Percentiles rank a stretch among this genome's conserved stretches.
Evolutionary conservation across 2,113 vertebrate species (phyloP).

Genomic region (Dicerorhinus sumatrensis): DNA sequence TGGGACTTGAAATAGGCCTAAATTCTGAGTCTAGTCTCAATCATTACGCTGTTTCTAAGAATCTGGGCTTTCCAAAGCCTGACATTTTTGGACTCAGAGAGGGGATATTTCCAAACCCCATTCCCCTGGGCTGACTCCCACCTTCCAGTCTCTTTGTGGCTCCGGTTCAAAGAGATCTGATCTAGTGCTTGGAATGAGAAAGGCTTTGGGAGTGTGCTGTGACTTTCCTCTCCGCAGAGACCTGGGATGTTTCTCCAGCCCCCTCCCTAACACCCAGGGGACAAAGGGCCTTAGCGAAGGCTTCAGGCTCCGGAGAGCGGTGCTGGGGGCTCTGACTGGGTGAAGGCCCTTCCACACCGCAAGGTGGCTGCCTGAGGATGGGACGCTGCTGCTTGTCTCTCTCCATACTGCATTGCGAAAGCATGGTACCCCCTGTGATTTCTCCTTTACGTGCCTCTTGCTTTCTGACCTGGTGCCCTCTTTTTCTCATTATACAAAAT

Average conservation of each 20-base stretch:
- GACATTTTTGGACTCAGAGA: constrained; percentile 1
- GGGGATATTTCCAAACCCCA: constrained; percentile 1
- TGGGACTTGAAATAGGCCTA: constrained; percentile 10
- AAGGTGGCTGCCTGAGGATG: background rate
- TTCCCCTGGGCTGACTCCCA: background rate
- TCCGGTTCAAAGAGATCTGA: background rate
- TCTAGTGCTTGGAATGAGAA: background rate
- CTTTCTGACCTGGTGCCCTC: background rate
- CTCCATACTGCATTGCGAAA: background rate
- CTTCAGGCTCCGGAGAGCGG: background rate
- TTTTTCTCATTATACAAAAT: background rate
- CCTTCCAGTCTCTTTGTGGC: background rate
- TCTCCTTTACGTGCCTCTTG: background rate
- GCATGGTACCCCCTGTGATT: fast-evolving
- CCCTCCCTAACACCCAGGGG: background rate
- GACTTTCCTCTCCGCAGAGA: background rate
- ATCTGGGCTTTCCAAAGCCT: background rate
- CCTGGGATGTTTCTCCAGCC: background rate
- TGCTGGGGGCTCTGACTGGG: fast-evolving
- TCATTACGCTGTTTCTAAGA: constrained; percentile 34
- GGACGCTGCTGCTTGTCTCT: background rate
- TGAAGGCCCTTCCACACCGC: background rate
- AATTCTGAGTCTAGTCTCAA: constrained; percentile 13
- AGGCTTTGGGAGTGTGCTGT: background rate
- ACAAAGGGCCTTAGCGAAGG: background rate